Conservation (phyloP, 1,140 invertebrate genomes). For the Lordiphosa clarofinis region DNA sequence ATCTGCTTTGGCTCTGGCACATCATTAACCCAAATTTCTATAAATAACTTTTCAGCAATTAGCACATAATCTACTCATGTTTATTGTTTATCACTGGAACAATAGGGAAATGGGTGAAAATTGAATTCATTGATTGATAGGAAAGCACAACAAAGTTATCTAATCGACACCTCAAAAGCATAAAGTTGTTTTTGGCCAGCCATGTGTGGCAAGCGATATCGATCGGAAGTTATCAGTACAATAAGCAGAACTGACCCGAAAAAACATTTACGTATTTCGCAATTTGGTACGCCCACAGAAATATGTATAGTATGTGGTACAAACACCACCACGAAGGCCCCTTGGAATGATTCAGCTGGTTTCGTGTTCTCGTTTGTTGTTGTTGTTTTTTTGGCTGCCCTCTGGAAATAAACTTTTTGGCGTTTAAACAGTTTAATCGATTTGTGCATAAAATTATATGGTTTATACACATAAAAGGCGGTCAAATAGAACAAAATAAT, state of each 20-base stretch:
- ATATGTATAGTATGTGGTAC: slow-evolving; percentile 17
- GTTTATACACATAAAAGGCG: slow-evolving; percentile 47
- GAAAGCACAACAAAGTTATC: slow-evolving; percentile 17
- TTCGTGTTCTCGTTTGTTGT: background rate
- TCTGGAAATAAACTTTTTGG: slow-evolving; percentile 68
- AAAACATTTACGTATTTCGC: slow-evolving; percentile 42
- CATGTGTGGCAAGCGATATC: slow-evolving; percentile 55
- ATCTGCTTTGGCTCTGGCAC: slow-evolving; percentile 60
- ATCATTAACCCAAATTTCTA: slow-evolving; percentile 75
- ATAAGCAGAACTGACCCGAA: slow-evolving; percentile 2
- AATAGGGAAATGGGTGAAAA: background rate
- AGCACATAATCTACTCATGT: slow-evolving; percentile 6
- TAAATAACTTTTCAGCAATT: slow-evolving; percentile 63
- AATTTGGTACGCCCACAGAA: slow-evolving; percentile 52
- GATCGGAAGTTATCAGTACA: slow-evolving; percentile 46
- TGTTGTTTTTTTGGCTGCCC: slow-evolving; percentile 14
- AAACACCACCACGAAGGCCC: slow-evolving; percentile 24
- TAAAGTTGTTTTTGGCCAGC: slow-evolving; percentile 12
- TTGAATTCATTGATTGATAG: slow-evolving; percentile 38
- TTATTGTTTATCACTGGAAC: slow-evolving; percentile 3
- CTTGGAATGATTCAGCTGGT: slow-evolving; percentile 5
- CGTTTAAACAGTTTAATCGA: slow-evolving; percentile 60
- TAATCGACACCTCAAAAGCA: slow-evolving; percentile 19
- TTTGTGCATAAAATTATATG: slow-evolving; percentile 63
- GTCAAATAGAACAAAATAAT: slow-evolving; percentile 23